phyloP scores from a whole-genome alignment of 2,113 vertebrate genomes.

The Carassius carassius region DNA sequence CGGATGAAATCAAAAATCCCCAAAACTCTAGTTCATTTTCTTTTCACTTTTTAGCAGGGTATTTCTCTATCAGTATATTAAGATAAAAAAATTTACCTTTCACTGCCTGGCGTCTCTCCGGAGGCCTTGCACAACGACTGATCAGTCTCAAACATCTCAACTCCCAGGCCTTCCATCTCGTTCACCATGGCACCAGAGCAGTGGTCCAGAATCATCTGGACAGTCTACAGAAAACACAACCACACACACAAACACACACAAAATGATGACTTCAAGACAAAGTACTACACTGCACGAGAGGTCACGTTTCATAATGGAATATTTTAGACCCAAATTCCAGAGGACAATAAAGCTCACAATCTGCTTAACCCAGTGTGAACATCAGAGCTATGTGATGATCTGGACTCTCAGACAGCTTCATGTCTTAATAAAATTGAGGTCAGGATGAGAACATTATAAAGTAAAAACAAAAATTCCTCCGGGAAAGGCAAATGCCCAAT shows the following conservation, averaged over 20 bases:
- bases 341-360: constrained; percentile 3
- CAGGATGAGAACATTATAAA: constrained; percentile 4
- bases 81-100: constrained; percentile 71
- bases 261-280: neutral
- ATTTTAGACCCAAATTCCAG: constrained; percentile 24
- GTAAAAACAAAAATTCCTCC: neutral
- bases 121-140: constrained; percentile 79
- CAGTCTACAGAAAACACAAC: constrained; percentile 68
- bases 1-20: neutral
- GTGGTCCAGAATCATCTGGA: constrained; percentile 85
- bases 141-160: constrained; percentile 68
- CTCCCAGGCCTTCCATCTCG: constrained; percentile 62
- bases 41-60: neutral
- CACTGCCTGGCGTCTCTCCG: constrained; percentile 76
- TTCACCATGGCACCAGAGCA: constrained; percentile 72
- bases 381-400: neutral
- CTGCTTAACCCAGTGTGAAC: neutral
- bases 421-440: constrained; percentile 10
- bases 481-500: neutral
- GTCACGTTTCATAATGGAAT: constrained; percentile 30
- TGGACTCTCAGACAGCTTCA: neutral
- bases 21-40: neutral
- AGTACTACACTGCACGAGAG: neutral
- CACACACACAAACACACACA: constrained; percentile 10
- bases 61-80: neutral